Conservation (phyloP, 2,888 invertebrate genomes). For the Sesia bembeciformis region DNA sequence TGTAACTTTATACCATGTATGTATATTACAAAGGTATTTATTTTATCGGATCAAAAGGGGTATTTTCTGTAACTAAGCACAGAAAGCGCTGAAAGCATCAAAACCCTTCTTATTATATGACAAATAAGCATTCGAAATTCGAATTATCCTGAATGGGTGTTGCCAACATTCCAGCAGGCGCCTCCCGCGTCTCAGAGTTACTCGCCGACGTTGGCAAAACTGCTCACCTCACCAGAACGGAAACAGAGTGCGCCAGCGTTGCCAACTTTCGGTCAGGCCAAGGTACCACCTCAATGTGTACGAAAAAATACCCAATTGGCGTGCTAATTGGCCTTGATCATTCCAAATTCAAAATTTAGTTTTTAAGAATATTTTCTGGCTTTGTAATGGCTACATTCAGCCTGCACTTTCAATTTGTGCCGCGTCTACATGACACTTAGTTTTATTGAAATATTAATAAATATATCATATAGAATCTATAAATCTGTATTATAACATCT, state of each 20-base stretch:
- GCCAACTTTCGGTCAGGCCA: conserved; percentile 71
- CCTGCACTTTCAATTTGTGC: background rate
- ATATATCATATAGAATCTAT: too few species aligned
- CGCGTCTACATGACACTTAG: too few species aligned
- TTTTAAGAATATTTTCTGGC: conserved; percentile 31
- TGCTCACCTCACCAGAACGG: conserved; percentile 80
- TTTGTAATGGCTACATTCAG: conserved; percentile 5
- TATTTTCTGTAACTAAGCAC: too few species aligned
- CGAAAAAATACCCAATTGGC: conserved; percentile 54
- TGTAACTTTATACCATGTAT: too few species aligned
- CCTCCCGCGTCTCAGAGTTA: conserved; percentile 76
- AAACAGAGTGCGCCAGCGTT: conserved; percentile 58
- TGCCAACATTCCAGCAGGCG: conserved; percentile 73
- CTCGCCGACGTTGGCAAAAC: conserved; percentile 86
- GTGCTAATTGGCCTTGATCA: conserved; percentile 66
- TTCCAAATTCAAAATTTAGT: conserved; percentile 70
- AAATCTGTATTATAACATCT: too few species aligned
- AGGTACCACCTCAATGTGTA: conserved; percentile 57
- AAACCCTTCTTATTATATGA: too few species aligned
- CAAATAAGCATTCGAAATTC: conserved; percentile 16
- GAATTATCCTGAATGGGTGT: conserved; percentile 64
- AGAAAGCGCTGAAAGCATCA: too few species aligned
- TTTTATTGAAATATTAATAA: too few species aligned
- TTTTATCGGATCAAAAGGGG: too few species aligned
- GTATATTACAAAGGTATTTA: too few species aligned